phyloP scores from a whole-genome alignment of 2,113 vertebrate species.

The Orcinus orca region DNA sequence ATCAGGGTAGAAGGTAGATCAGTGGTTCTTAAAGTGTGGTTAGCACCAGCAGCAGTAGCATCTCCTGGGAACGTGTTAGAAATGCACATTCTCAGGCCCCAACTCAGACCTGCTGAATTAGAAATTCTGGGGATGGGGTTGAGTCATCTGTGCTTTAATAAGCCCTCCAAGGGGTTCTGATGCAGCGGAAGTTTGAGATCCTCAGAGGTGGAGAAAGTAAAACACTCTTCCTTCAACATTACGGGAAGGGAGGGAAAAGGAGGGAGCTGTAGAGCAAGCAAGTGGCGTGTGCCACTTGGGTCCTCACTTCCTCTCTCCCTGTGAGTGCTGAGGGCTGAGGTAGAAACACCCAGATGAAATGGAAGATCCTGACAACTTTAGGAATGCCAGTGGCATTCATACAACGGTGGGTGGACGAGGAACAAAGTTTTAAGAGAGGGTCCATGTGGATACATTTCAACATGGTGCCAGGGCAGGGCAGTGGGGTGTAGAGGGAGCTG shows the following conservation, averaged over 20 bases:
- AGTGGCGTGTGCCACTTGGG: accelerated
- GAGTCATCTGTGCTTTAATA: background rate
- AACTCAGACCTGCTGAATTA: background rate
- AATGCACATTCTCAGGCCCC: background rate
- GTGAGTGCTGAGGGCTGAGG: background rate
- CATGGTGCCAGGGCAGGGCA: accelerated
- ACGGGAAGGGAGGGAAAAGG: background rate
- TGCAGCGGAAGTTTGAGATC: background rate
- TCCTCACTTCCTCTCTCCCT: background rate
- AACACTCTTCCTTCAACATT: background rate
- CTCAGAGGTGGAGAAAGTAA: background rate
- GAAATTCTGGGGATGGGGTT: too few relatives aligned
- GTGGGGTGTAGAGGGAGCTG: background rate
- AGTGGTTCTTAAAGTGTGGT: background rate
- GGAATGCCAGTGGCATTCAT: background rate
- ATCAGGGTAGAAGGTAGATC: background rate
- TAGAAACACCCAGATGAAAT: background rate
- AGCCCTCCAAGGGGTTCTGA: background rate
- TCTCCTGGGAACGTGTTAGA: background rate
- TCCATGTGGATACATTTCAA: background rate
- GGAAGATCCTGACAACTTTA: background rate
- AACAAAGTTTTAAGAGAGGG: background rate
- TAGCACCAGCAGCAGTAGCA: background rate
- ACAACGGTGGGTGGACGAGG: too few relatives aligned
- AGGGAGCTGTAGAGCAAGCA: background rate